phyloP scores from a whole-genome alignment of 2,888 invertebrate species.

The Dolomedes plantarius region DNA sequence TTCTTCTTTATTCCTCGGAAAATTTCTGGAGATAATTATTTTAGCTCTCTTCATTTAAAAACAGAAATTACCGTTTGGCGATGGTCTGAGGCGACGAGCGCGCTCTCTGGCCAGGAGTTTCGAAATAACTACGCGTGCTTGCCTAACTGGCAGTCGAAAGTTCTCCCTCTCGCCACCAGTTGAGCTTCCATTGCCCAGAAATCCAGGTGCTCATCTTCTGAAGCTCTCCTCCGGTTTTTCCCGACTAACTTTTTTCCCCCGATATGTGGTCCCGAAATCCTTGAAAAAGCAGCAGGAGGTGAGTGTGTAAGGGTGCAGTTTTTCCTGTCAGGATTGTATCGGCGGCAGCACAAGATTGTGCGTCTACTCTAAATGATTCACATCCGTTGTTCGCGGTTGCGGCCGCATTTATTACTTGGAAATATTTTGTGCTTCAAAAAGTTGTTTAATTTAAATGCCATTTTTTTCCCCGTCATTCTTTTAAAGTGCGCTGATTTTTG shows the following conservation, averaged over 20 bases:
- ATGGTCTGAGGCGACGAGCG: conserved; percentile 34
- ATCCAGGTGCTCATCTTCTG: conserved; percentile 59
- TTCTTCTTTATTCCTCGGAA: not conserved
- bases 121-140: not conserved
- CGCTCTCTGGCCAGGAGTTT: conserved; percentile 33
- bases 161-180: conserved; percentile 47
- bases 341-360: not conserved
- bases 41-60: not conserved
- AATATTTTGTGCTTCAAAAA: too few species aligned
- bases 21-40: not conserved
- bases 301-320: conserved; percentile 13
- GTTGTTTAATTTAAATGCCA: too few species aligned
- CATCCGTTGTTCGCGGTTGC: too few species aligned
- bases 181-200: conserved; percentile 66
- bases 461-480: too few species aligned
- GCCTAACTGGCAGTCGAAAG: not conserved
- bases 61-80: not conserved
- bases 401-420: too few species aligned
- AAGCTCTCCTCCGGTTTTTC: conserved; percentile 24
- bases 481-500: too few species aligned
- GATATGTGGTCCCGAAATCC: conserved; percentile 26
- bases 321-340: conserved; percentile 15
- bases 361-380: too few species aligned
- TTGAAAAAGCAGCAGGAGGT: conserved; percentile 27
- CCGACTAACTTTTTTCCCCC: conserved; percentile 12